These are phyloP conservation scores for Riptortus pedestris DNA, from an alignment of 1,140 invertebrate genomes.

Conservation along the genomic window DNA sequence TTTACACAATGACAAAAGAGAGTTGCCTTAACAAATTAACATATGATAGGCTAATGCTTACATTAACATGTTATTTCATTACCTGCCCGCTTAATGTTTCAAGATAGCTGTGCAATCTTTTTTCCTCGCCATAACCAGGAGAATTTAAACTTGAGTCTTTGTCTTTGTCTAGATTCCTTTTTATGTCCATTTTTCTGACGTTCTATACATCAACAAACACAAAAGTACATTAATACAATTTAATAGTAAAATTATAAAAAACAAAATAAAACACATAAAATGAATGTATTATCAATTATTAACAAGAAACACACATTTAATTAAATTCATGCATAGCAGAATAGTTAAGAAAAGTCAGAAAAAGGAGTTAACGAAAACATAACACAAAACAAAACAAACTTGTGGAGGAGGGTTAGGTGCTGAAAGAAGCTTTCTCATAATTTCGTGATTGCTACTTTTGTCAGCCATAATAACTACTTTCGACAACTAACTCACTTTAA, in stretches of 20 bases:
- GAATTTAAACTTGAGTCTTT: background rate
- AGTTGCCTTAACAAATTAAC: no score
- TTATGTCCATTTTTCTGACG: background rate
- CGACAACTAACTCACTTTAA: no score
- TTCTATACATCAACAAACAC: background rate
- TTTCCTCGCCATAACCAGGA: no score
- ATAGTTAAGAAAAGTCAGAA: background rate
- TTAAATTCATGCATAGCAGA: no score
- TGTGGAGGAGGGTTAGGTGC: constrained; percentile 13
- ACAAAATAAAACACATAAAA: background rate
- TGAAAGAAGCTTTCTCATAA: constrained; percentile 15
- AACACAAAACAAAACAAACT: constrained; percentile 14
- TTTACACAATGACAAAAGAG: no score
- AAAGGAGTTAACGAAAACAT: background rate
- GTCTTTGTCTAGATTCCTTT: background rate
- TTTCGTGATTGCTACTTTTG: constrained; percentile 5
- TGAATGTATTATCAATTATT: no score
- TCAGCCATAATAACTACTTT: constrained; percentile 15
- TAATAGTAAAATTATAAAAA: background rate
- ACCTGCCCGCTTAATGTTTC: background rate
- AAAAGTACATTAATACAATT: background rate
- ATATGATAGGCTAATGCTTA: no score
- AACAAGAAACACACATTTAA: background rate
- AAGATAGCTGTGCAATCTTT: background rate
- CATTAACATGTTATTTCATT: no score